Base-by-base conservation (phyloP, 1,140 invertebrate species). In the Cydia strobilella region DNA sequence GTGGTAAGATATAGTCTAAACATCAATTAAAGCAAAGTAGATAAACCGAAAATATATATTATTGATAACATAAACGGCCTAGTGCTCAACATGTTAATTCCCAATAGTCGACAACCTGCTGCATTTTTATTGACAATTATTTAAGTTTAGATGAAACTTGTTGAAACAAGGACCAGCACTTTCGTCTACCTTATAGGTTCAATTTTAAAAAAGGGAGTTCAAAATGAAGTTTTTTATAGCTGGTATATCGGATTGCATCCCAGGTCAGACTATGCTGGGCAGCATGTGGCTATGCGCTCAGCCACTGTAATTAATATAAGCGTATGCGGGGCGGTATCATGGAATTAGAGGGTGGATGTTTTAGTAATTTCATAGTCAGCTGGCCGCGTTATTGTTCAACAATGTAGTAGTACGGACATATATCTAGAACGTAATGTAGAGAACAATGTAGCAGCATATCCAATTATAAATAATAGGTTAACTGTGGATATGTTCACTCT, bases 341-440 rank as follows among this genome's bases (percentile, higher is more conserved):
- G 20, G 54, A 59, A 59, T 59, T 59, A 59, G 54, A 59, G 54
- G 54, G 54, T 51, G n/a, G 48, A 51, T 51, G 48, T 23, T 59
- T 59, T 23, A 59, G 54, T 59, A 59, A 59, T 59, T 59, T 59
- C 54, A 59, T 59, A 59, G 54, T 23, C 54, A 59, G 54, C 6
- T 59, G 54, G 18, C 10, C 54, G 20, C 54, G 54, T 59, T 59
- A 59, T 59, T 59, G 54, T 59, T 23, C 54, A 23, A 59, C 54
- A 59, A 59, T 59, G 54, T 54, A 54, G 51, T 18, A n/a, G 51
- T 59, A 12, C 54, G 2, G 54, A 59, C 54, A 59, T 23, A 23
- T 59, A 9, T 23, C 18, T 59, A 5, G 9, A 5, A 23, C 18
- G 23, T 1, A 39, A 39, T 39, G 9, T 39, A 39, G 35, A 39